Conservation (phyloP, 2,888 invertebrate species). For the Lasioglossum zephyrum region DNA sequence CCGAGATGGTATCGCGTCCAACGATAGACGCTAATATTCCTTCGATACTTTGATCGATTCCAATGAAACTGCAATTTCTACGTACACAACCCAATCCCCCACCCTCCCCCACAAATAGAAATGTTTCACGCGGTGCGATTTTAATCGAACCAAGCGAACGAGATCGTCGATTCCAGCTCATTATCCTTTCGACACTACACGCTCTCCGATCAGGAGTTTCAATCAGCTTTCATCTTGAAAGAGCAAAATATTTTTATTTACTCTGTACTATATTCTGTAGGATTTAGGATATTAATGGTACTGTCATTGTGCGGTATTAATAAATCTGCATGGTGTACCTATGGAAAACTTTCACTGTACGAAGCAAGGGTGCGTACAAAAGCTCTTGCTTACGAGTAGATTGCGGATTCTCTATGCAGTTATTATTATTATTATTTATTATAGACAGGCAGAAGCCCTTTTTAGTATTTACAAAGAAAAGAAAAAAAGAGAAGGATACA, state of each 20-base stretch:
- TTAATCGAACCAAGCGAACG: slow-evolving; percentile 29
- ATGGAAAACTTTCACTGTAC: not conserved
- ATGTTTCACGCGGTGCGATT: slow-evolving; percentile 32
- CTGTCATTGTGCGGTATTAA: not conserved
- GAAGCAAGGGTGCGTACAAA: not conserved
- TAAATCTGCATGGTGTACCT: not conserved
- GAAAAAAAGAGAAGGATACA: no score
- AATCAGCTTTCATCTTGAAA: slow-evolving; percentile 1
- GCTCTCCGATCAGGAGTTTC: slow-evolving; percentile 1
- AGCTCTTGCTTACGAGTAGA: no score
- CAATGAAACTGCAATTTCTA: slow-evolving; percentile 52
- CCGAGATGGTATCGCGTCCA: not conserved
- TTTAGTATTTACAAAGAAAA: no score
- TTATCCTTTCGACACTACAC: slow-evolving; percentile 36
- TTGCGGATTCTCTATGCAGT: no score
- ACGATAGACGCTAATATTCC: slow-evolving; percentile 13
- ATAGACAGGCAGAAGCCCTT: no score
- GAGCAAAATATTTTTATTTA: not conserved
- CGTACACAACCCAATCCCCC: slow-evolving; percentile 9
- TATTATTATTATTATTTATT: no score
- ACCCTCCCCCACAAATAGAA: slow-evolving; percentile 15
- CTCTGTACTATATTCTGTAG: not conserved
- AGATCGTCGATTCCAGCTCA: slow-evolving; percentile 20
- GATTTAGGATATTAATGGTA: not conserved
- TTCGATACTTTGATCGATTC: slow-evolving; percentile 35